Conservation (phyloP, 2,888 invertebrate species). For the Halictus quadricinctus region DNA sequence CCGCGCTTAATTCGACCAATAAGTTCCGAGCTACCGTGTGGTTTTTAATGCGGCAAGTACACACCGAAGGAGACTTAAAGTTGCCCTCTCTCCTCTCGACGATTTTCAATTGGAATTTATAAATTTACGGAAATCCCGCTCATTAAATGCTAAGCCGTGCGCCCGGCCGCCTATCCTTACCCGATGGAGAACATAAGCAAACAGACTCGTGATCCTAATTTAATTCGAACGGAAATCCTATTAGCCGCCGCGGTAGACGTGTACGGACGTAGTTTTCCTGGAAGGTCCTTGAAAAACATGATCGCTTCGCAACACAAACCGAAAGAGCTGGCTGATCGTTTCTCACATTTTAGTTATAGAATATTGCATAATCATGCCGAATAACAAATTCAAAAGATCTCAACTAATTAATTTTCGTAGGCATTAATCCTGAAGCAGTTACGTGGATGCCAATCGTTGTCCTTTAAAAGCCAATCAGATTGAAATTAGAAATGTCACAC, state of each 20-base stretch:
- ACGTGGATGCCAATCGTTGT: background rate
- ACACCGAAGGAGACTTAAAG: conserved; percentile 27
- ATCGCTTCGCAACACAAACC: background rate
- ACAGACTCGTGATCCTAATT: background rate
- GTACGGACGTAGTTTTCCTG: background rate
- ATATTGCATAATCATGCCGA: background rate
- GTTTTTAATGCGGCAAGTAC: conserved; percentile 31
- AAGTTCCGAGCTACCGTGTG: conserved; percentile 11
- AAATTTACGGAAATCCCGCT: conserved; percentile 38
- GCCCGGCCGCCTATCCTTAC: background rate
- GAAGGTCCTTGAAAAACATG: background rate
- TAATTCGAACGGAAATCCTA: conserved; percentile 7
- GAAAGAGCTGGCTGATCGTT: background rate
- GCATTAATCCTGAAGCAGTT: background rate
- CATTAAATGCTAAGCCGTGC: conserved; percentile 24
- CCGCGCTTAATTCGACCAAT: conserved; percentile 26
- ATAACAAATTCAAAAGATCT: background rate
- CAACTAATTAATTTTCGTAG: background rate
- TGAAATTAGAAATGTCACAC: too few relatives aligned
- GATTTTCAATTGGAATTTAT: conserved; percentile 45
- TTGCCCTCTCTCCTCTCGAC: background rate
- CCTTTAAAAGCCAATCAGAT: background rate
- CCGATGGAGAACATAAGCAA: conserved; percentile 13
- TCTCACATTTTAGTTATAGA: background rate
- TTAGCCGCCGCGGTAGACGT: background rate